These are phyloP conservation scores for Drosophila putrida DNA, from an alignment of 2,888 invertebrate genomes.

Conservation along the genomic window DNA sequence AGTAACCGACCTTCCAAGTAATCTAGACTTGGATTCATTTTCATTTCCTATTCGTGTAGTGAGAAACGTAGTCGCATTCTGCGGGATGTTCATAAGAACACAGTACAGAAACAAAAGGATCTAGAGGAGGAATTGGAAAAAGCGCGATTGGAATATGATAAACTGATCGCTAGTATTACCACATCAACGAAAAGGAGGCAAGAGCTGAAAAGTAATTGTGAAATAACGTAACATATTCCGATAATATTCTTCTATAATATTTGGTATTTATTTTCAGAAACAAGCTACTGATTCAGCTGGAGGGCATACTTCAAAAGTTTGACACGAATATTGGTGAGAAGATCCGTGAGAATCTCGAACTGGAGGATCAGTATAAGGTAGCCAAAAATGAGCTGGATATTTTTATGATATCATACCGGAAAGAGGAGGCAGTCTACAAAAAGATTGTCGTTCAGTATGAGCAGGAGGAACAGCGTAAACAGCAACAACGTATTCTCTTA, in stretches of 20 bases:
- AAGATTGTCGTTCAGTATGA: conserved; percentile 71
- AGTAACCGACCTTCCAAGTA: conserved; percentile 1
- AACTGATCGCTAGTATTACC: conserved; percentile 65
- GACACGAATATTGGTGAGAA: conserved; percentile 83
- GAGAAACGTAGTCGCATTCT: conserved; percentile 74
- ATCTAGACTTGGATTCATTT: no score
- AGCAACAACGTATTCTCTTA: conserved; percentile 78
- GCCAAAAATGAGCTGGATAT: conserved; percentile 72
- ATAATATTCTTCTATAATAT: no score
- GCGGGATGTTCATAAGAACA: conserved; percentile 66
- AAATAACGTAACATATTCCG: neutral
- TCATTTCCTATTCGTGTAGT: conserved; percentile 45
- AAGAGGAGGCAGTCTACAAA: conserved; percentile 78
- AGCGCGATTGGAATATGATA: conserved; percentile 62
- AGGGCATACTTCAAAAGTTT: conserved; percentile 79
- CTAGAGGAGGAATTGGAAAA: conserved; percentile 72
- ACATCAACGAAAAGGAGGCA: conserved; percentile 69
- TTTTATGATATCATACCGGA: conserved; percentile 75
- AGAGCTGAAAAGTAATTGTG: conserved; percentile 82
- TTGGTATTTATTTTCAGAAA: conserved; percentile 62
- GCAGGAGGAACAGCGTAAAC: conserved; percentile 75
- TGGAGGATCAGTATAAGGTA: conserved; percentile 71
- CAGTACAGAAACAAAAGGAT: conserved; percentile 72
- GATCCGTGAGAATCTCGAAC: conserved; percentile 71
- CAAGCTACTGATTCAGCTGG: conserved; percentile 79